phyloP scores from a whole-genome alignment of 1,140 invertebrate genomes.

The Drosophila melanogaster region DNA sequence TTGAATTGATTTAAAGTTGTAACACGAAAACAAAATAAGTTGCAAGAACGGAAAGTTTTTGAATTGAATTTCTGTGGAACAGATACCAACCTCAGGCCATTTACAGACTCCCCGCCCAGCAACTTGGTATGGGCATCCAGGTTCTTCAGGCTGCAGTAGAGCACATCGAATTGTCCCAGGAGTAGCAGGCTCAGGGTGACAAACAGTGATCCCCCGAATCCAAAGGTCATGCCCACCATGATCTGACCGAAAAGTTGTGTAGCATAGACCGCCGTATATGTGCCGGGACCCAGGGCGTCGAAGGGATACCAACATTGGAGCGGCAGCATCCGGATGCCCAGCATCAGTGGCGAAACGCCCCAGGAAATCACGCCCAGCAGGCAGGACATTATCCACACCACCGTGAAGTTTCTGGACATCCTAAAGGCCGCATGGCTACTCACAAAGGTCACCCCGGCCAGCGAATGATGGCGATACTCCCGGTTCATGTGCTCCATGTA shows the following conservation, averaged over 20 bases:
- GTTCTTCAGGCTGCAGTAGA: constrained; percentile 81
- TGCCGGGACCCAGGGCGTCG: constrained; percentile 55
- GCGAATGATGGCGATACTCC: constrained; percentile 74
- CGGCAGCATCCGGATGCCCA: constrained; percentile 57
- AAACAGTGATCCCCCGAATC: constrained; percentile 61
- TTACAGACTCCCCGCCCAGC: constrained; percentile 33
- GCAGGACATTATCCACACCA: constrained; percentile 56
- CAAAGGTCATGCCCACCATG: constrained; percentile 52
- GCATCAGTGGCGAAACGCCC: constrained; percentile 60
- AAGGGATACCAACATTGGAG: constrained; percentile 79
- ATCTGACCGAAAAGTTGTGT: constrained; percentile 69
- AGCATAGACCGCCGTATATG: constrained; percentile 59
- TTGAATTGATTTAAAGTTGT: neutral
- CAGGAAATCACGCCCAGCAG: constrained; percentile 56
- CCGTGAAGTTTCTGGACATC: constrained; percentile 38
- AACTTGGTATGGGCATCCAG: constrained; percentile 61
- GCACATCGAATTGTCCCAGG: constrained; percentile 73
- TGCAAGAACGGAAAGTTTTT: no score
- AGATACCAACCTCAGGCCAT: constrained; percentile 51
- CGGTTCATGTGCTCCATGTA: constrained; percentile 59
- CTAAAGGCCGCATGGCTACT: constrained; percentile 36
- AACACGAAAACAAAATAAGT: no score
- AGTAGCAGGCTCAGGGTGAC: constrained; percentile 64
- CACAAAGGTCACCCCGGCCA: constrained; percentile 74
- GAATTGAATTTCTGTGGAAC: neutral